phyloP scores from a whole-genome alignment of 2,797 vertebrate genomes.

The Diplodus puntazzo region DNA sequence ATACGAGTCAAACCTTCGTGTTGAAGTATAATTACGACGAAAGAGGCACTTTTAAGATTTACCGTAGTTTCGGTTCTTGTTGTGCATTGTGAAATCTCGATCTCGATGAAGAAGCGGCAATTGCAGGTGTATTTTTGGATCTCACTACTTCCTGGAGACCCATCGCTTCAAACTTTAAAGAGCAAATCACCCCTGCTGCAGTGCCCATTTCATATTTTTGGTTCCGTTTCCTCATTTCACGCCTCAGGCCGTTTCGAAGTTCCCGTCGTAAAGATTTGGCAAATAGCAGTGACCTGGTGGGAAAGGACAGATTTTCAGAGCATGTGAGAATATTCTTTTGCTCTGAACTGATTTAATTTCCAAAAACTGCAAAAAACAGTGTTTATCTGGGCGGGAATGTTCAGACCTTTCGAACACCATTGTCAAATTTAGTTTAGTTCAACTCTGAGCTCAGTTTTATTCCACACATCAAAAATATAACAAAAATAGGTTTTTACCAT shows the following conservation, averaged over 20 bases:
- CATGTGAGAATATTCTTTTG: slow-evolving; percentile 1
- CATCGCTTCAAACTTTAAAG: too few relatives aligned
- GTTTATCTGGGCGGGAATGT: slow-evolving; percentile 9
- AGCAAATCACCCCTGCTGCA: slow-evolving; percentile 1
- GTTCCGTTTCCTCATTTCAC: neutral
- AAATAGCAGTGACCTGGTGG: neutral
- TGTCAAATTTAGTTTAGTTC: neutral
- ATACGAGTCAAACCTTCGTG: too few relatives aligned
- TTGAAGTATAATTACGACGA: too few relatives aligned
- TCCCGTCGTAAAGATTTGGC: slow-evolving; percentile 3
- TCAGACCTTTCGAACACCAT: neutral
- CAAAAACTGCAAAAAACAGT: neutral
- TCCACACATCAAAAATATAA: too few relatives aligned
- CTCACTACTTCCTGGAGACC: too few relatives aligned
- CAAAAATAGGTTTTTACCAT: too few relatives aligned
- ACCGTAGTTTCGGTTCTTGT: too few relatives aligned
- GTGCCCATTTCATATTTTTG: neutral
- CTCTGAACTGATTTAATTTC: neutral
- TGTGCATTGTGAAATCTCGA: too few relatives aligned
- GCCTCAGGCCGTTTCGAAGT: slow-evolving; percentile 12
- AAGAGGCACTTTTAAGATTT: too few relatives aligned
- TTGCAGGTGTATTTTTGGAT: too few relatives aligned
- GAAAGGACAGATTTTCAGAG: slow-evolving; percentile 9
- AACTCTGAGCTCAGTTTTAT: too few relatives aligned
- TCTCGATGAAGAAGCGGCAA: too few relatives aligned